Evolutionary conservation across 2,888 invertebrate genomes (phyloP).

Genomic region (Quadroppia sp.): DNA sequence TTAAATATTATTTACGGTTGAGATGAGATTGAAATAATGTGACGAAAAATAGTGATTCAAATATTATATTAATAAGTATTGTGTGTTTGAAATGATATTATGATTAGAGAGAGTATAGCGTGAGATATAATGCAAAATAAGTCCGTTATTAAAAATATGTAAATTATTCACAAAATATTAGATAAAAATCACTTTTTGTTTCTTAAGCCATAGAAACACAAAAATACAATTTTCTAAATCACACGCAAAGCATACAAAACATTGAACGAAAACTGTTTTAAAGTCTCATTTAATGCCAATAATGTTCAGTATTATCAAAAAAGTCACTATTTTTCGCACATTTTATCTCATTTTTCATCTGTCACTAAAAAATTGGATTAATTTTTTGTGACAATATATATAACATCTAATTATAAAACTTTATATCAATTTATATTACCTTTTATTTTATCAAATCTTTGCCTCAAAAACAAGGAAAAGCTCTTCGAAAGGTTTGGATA

Average conservation of each 20-base stretch:
- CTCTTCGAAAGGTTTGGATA: neutral
- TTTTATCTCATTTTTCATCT: neutral
- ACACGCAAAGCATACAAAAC: neutral
- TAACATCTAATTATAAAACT: neutral
- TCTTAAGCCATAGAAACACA: neutral
- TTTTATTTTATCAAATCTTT: neutral
- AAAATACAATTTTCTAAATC: neutral
- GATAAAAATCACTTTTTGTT: slow-evolving; percentile 3
- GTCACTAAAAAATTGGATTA: neutral
- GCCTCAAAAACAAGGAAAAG: neutral
- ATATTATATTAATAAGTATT: neutral
- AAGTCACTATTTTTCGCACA: neutral
- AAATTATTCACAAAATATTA: slow-evolving; percentile 27
- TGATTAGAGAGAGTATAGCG: neutral
- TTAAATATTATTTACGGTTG: slow-evolving; percentile 1
- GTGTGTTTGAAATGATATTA: neutral
- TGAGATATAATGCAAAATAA: slow-evolving; percentile 15
- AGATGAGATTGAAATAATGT: neutral
- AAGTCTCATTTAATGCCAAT: neutral
- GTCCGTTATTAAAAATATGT: slow-evolving; percentile 32
- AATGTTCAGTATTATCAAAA: no score
- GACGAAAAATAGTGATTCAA: neutral
- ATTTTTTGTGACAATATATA: neutral
- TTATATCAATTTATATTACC: neutral
- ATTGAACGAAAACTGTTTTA: neutral